Conservation (phyloP, 2,888 invertebrate species). For the Muschampia plurimacula region DNA sequence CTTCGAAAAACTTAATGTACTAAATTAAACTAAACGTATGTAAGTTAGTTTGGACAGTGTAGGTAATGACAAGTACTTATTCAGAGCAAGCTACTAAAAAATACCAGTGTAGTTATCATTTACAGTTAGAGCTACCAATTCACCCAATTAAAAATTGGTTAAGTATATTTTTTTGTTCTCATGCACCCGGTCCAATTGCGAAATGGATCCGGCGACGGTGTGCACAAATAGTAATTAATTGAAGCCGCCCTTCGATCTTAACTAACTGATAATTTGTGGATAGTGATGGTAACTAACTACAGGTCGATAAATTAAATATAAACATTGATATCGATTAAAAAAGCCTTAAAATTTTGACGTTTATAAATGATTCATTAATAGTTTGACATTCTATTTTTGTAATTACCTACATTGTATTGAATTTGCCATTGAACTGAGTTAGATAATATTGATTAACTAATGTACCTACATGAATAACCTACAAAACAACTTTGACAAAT, state of each 20-base stretch:
- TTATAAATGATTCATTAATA: too few relatives aligned
- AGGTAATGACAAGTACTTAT: too few relatives aligned
- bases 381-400: too few relatives aligned
- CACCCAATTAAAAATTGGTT: background rate
- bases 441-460: too few relatives aligned
- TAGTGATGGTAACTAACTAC: slow-evolving; percentile 52
- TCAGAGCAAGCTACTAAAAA: background rate
- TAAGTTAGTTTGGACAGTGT: too few relatives aligned
- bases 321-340: background rate
- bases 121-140: background rate
- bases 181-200: slow-evolving; percentile 48
- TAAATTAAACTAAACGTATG: too few relatives aligned
- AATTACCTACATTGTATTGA: too few relatives aligned
- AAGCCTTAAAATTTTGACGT: background rate
- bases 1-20: too few relatives aligned
- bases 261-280: slow-evolving; percentile 57
- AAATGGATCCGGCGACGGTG: slow-evolving; percentile 43
- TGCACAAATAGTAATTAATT: slow-evolving; percentile 52
- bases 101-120: background rate
- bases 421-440: too few relatives aligned
- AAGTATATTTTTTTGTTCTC: slow-evolving; percentile 8
- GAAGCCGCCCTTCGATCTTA: slow-evolving; percentile 64
- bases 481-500: too few relatives aligned
- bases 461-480: too few relatives aligned
- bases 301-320: slow-evolving; percentile 12